Evolutionary conservation across 2,797 vertebrate genomes (phyloP).

Genomic region (Platalea minor): DNA sequence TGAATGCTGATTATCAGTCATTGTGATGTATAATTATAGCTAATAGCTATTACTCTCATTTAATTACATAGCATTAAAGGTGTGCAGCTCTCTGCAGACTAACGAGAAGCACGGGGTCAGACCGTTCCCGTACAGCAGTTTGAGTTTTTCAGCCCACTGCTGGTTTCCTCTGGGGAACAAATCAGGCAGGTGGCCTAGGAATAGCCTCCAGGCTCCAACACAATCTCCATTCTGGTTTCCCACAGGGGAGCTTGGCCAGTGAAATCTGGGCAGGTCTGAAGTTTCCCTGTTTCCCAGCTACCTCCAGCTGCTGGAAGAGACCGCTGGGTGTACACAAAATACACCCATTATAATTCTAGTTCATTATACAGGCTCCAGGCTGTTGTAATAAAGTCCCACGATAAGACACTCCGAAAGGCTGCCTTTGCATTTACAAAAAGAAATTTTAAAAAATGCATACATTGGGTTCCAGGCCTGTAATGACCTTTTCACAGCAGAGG

Average conservation of each 20-base stretch:
- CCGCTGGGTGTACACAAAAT: not conserved
- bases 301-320: not conserved
- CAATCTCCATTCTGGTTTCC: not conserved
- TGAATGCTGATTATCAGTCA: not conserved
- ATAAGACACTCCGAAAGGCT: not conserved
- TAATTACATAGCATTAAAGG: not conserved
- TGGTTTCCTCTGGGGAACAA: not conserved
- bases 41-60: not conserved
- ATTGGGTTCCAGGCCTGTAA: not conserved
- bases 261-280: not conserved
- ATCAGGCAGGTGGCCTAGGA: not conserved
- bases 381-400: not conserved
- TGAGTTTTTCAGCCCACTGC: not conserved
- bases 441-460: rapidly evolving
- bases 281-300: not conserved
- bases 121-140: not conserved
- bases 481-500: not conserved
- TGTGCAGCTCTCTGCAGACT: not conserved
- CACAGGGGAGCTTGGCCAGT: not conserved
- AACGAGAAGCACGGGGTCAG: not conserved
- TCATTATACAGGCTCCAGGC: not conserved
- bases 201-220: not conserved
- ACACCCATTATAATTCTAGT: rapidly evolving
- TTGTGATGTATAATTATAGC: not conserved
- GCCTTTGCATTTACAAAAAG: not conserved